phyloP scores from a whole-genome alignment of 1,140 invertebrate genomes.

The Listronotus bonariensis region DNA sequence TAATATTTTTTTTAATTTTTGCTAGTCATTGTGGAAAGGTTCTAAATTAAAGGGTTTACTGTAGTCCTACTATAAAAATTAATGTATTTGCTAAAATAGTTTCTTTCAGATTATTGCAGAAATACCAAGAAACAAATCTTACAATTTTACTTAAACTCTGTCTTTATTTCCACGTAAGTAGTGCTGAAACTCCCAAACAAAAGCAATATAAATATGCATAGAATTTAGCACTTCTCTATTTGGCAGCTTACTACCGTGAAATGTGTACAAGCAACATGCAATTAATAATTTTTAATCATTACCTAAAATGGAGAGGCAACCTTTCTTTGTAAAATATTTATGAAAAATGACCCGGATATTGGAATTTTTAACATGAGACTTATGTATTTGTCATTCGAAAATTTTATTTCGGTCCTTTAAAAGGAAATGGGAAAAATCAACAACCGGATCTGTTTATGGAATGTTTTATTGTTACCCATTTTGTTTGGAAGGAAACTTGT shows the following conservation, averaged over 20 bases:
- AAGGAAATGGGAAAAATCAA: slow-evolving; percentile 17
- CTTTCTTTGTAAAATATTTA: background rate
- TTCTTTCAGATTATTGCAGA: no score
- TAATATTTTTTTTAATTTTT: no score
- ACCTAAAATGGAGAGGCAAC: slow-evolving; percentile 7
- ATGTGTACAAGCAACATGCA: background rate
- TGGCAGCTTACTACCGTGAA: background rate
- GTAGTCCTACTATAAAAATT: no score
- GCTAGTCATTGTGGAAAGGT: no score
- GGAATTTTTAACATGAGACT: background rate
- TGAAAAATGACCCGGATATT: slow-evolving; percentile 21
- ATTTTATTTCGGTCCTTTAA: slow-evolving; percentile 7
- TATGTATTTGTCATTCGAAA: background rate
- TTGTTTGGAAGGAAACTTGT: background rate
- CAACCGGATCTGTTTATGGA: slow-evolving; percentile 11
- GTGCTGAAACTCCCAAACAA: no score
- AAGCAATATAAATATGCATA: no score
- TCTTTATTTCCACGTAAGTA: no score
- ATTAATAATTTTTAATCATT: background rate
- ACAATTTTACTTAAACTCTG: no score
- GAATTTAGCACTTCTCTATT: no score
- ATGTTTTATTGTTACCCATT: slow-evolving; percentile 1
- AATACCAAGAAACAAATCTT: no score
- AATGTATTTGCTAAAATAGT: no score
- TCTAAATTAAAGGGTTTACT: no score